Percentiles rank a stretch among this genome's conserved stretches.
Conservation (phyloP, 2,113 vertebrate species). For the Sminthopsis crassicaudata region DNA sequence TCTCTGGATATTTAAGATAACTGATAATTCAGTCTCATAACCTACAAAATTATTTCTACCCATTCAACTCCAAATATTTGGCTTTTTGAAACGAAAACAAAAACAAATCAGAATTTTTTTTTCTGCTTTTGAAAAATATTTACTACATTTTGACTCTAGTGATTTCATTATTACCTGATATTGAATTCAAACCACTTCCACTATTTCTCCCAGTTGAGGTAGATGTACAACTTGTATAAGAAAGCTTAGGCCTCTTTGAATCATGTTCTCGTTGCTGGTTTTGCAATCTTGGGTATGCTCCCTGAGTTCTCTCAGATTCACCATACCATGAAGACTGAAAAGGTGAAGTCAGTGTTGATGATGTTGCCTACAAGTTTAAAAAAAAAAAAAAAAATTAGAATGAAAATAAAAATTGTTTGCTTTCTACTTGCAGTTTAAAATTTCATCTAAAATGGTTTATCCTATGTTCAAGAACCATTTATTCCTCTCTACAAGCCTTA, state of each 20-base stretch:
- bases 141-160: constrained; percentile 10
- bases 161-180: constrained; percentile 86
- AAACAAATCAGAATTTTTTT: background rate
- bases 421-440: constrained; percentile 20
- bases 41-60: background rate
- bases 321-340: constrained; percentile 85
- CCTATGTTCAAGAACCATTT: constrained; percentile 12
- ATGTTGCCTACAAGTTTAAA: constrained; percentile 78
- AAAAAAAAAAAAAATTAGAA: constrained; percentile 39
- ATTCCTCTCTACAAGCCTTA: background rate
- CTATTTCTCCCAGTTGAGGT: constrained; percentile 87
- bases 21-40: background rate
- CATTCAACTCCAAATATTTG: background rate
- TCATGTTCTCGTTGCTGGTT: constrained; percentile 90
- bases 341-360: constrained; percentile 82
- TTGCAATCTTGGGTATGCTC: constrained; percentile 89
- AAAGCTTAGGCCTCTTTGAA: constrained; percentile 96
- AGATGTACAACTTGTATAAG: constrained; percentile 88
- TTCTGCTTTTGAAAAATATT: background rate
- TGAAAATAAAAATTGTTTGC: background rate
- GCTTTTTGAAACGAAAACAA: background rate
- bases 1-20: background rate
- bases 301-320: constrained; percentile 90
- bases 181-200: constrained; percentile 86
- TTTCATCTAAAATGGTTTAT: constrained; percentile 31